phyloP scores from a whole-genome alignment of 2,113 vertebrate species.

The Nettapus auritus region DNA sequence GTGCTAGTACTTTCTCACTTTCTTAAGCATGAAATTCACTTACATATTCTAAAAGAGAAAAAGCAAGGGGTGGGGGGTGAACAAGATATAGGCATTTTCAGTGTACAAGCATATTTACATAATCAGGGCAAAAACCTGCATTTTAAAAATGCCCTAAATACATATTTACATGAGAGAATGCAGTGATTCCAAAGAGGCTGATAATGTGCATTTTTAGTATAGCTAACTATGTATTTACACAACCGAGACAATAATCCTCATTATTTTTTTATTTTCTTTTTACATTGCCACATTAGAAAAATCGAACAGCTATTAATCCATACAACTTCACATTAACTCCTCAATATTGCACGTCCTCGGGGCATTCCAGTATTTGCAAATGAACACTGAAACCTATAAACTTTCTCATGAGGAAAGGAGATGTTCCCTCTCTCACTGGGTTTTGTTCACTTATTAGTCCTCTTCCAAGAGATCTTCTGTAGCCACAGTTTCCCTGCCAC shows the following conservation, averaged over 20 bases:
- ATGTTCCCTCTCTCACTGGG: neutral
- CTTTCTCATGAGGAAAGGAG: constrained; percentile 16
- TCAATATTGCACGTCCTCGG: neutral
- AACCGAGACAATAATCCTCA: constrained; percentile 62
- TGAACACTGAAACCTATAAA: neutral
- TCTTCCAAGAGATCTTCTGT: neutral
- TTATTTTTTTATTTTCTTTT: neutral
- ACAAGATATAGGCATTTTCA: constrained; percentile 9
- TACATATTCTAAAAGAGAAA: constrained; percentile 16
- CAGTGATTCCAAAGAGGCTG: constrained; percentile 57
- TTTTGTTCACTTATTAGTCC: neutral
- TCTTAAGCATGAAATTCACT: constrained; percentile 53
- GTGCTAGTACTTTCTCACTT: constrained; percentile 40
- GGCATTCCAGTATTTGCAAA: constrained; percentile 17
- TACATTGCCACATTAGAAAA: constrained; percentile 10
- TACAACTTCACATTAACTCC: constrained; percentile 29
- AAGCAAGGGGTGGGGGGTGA: neutral
- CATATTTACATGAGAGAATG: constrained; percentile 64
- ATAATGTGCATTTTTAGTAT: constrained; percentile 53
- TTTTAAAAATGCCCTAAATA: constrained; percentile 70
- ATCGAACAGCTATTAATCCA: constrained; percentile 24
- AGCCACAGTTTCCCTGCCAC: neutral
- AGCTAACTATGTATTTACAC: constrained; percentile 58
- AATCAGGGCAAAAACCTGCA: constrained; percentile 53
- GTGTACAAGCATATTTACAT: constrained; percentile 35